A percentile compares a stretch with the other conserved stretches of the same genome.
Evolutionary conservation across 2,888 invertebrate species (phyloP).

Genomic region (Chelonus formosanus): DNA sequence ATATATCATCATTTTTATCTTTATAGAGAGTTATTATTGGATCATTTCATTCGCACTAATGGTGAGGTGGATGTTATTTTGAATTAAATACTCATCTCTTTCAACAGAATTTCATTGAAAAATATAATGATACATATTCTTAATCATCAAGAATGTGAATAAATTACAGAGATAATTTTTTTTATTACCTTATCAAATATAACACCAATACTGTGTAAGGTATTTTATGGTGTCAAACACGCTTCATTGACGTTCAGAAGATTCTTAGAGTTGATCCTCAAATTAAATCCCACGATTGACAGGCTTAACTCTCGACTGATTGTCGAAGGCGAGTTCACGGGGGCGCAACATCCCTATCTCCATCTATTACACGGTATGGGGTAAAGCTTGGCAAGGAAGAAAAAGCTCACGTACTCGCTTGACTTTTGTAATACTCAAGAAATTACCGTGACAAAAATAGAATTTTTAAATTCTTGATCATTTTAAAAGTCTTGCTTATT

Average conservation of each 20-base stretch:
- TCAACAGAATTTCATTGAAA: too few relatives aligned
- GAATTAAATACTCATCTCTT: too few relatives aligned
- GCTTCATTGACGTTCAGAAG: constrained; percentile 25
- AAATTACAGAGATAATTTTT: neutral
- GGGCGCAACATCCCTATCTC: constrained; percentile 29
- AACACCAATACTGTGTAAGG: too few relatives aligned
- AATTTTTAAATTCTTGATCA: too few relatives aligned
- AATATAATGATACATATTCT: too few relatives aligned
- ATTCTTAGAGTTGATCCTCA: constrained; percentile 37
- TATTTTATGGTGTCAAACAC: neutral
- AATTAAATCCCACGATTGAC: constrained; percentile 51
- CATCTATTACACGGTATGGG: constrained; percentile 45
- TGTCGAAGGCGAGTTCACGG: constrained; percentile 24
- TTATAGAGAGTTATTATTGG: too few relatives aligned
- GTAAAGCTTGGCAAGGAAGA: constrained; percentile 20
- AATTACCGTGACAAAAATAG: neutral
- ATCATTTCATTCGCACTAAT: too few relatives aligned
- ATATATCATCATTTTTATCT: too few relatives aligned
- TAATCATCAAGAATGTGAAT: neutral
- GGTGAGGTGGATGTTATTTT: too few relatives aligned
- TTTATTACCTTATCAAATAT: too few relatives aligned
- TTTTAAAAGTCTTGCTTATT: too few relatives aligned
- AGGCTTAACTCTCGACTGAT: constrained; percentile 43
- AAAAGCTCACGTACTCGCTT: neutral
- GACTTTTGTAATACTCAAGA: neutral